These are phyloP conservation scores for Aplysina aerophoba DNA, from an alignment of 37 sponge, comb jelly and placozoan species.

Conservation along the genomic window DNA sequence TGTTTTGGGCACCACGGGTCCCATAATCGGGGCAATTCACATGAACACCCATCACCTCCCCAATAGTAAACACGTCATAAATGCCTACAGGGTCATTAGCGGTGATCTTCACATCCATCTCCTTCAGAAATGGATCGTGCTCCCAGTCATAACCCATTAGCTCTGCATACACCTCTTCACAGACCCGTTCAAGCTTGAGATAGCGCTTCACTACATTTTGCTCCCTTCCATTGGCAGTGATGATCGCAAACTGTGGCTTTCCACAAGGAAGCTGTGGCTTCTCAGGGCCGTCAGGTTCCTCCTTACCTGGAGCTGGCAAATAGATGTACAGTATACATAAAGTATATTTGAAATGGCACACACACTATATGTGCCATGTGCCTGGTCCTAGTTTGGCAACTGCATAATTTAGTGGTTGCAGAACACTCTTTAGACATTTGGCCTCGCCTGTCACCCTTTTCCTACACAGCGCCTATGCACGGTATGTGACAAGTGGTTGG, in stretches of 20 bases:
- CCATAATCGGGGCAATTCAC: neutral
- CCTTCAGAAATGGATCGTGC: neutral
- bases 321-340: too few species aligned
- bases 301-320: too few species aligned
- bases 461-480: too few species aligned
- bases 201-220: neutral
- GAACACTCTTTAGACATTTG: too few species aligned
- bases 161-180: neutral
- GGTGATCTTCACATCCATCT: neutral
- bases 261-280: too few species aligned
- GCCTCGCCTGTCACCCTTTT: too few species aligned
- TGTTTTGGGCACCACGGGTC: neutral
- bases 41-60: neutral
- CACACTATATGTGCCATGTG: too few species aligned
- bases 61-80: neutral
- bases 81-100: neutral
- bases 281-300: too few species aligned
- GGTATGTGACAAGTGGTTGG: too few species aligned
- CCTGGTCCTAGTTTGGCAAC: too few species aligned
- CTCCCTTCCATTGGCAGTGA: conserved; percentile 8
- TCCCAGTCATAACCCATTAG: neutral
- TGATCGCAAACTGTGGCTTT: neutral
- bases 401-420: too few species aligned
- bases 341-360: too few species aligned
- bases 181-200: neutral